Conservation (phyloP, 2,888 invertebrate genomes). For the Prosopocoilus inquinatus region DNA sequence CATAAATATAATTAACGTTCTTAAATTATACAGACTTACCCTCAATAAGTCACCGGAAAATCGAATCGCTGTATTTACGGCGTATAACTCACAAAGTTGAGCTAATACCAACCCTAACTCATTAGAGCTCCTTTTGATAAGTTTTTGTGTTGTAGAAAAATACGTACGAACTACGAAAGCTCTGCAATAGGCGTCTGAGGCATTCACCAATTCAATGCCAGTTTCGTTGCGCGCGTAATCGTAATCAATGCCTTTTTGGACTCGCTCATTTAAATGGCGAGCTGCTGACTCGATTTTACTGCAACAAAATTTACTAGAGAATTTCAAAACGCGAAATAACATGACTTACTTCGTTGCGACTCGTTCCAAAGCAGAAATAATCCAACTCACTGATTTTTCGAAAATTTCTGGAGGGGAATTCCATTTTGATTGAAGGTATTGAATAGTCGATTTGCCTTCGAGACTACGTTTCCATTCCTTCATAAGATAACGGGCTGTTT, state of each 20-base stretch:
- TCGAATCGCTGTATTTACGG: constrained; percentile 72
- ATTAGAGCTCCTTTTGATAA: constrained; percentile 56
- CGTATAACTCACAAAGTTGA: constrained; percentile 75
- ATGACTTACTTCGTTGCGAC: constrained; percentile 53
- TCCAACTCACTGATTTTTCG: constrained; percentile 44
- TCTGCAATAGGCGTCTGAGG: constrained; percentile 85
- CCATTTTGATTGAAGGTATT: constrained; percentile 57
- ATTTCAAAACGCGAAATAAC: constrained; percentile 4
- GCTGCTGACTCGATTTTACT: constrained; percentile 68
- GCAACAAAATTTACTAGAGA: not conserved
- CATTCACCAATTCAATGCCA: constrained; percentile 77
- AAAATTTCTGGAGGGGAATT: constrained; percentile 33
- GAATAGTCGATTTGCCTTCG: constrained; percentile 66
- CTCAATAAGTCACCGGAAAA: constrained; percentile 76
- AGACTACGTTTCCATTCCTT: constrained; percentile 73
- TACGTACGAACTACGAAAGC: constrained; percentile 75
- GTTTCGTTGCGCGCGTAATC: constrained; percentile 88
- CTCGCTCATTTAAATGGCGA: constrained; percentile 67
- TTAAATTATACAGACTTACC: constrained; percentile 53
- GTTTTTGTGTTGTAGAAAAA: constrained; percentile 56
- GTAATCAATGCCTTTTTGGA: constrained; percentile 61
- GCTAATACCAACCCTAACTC: constrained; percentile 62
- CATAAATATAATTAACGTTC: not conserved
- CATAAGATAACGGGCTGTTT: constrained; percentile 82
- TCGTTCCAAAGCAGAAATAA: constrained; percentile 54